Percentiles rank a stretch among this genome's conserved stretches.
Evolutionary conservation across 2,113 vertebrate genomes (phyloP).

Genomic region (Podocnemis expansa): DNA sequence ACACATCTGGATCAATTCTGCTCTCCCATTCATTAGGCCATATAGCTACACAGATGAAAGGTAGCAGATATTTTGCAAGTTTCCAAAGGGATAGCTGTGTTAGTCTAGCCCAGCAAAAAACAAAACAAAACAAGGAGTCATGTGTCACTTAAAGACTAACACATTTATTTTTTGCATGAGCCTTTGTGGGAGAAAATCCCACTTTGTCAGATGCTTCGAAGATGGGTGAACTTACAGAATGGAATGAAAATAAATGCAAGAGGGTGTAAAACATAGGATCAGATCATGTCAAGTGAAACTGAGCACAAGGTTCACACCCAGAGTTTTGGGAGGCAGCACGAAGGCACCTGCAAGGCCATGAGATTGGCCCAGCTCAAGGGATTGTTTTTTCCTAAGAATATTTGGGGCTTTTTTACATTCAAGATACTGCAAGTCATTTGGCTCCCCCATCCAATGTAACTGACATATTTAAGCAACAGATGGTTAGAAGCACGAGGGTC

Average conservation of each 20-base stretch:
- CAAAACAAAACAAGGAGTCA: no score
- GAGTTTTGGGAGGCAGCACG: neutral
- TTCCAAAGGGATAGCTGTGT: no score
- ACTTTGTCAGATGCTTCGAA: no score
- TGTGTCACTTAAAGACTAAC: no score
- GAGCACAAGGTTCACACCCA: neutral
- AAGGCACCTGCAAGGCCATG: neutral
- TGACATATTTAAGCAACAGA: neutral
- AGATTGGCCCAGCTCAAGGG: neutral
- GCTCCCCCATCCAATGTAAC: neutral
- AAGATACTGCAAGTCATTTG: neutral
- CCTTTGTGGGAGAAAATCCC: no score
- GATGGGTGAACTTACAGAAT: no score
- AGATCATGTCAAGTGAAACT: no score
- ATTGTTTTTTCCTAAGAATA: neutral
- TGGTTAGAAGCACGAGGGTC: fast-evolving
- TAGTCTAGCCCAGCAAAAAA: no score
- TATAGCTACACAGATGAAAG: fast-evolving
- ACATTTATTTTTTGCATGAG: no score
- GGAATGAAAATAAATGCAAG: no score
- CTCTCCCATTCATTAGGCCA: neutral
- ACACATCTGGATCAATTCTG: fast-evolving
- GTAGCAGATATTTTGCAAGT: neutral
- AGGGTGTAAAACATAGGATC: no score
- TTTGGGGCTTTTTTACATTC: neutral